A percentile compares a stretch with the other conserved stretches of the same genome.
Evolutionary conservation across 2,113 vertebrate species (phyloP).

Genomic region (Silurus glanis): DNA sequence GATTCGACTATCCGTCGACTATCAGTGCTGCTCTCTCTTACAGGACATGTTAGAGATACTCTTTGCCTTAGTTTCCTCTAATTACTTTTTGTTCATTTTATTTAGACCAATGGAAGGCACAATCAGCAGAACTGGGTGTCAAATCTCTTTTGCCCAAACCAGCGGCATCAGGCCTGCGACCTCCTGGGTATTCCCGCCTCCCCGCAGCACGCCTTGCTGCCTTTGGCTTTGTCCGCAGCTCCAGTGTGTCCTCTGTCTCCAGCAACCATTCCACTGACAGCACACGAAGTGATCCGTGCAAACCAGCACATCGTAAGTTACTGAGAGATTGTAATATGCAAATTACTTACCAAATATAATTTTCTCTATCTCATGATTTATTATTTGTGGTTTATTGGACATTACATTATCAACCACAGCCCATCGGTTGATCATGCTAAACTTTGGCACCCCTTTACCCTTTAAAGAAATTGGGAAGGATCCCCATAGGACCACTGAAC

Average conservation of each 20-base stretch:
- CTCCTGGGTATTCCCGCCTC: slow-evolving; percentile 84
- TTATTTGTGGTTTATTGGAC: background rate
- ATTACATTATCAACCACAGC: background rate
- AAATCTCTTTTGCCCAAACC: slow-evolving; percentile 84
- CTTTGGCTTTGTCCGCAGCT: slow-evolving; percentile 91
- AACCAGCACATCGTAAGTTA: slow-evolving; percentile 83
- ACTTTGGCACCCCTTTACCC: background rate
- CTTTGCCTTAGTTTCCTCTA: background rate
- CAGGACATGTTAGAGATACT: background rate
- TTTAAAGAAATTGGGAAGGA: background rate
- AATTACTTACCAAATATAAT: background rate
- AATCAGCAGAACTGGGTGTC: slow-evolving; percentile 64
- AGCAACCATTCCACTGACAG: slow-evolving; percentile 86
- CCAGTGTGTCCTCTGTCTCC: slow-evolving; percentile 88
- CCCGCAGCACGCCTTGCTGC: slow-evolving; percentile 85
- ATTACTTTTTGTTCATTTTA: slow-evolving; percentile 16
- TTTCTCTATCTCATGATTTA: background rate
- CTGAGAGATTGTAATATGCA: background rate
- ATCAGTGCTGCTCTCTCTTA: background rate
- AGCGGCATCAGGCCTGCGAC: slow-evolving; percentile 84
- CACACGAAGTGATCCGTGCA: slow-evolving; percentile 79
- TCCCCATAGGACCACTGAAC: background rate
- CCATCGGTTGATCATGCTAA: background rate
- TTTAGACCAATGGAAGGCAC: slow-evolving; percentile 72
- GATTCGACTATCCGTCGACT: too few species aligned